phyloP scores from a whole-genome alignment of 2,888 invertebrate species.

The Cepaea hortensis region DNA sequence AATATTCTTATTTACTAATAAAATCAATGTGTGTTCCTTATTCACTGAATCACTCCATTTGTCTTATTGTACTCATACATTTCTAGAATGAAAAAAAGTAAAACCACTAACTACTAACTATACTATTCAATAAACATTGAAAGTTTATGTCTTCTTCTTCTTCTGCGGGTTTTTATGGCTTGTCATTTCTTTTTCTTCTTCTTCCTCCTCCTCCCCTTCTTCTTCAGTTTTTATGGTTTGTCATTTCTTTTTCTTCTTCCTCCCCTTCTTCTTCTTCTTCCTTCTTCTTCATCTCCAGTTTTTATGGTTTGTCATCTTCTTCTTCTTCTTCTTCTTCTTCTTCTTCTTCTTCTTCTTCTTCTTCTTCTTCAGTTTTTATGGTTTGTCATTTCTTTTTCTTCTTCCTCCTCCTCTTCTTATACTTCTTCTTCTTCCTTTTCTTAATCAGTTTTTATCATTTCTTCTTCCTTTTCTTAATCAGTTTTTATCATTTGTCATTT shows the following conservation, averaged over 20 bases:
- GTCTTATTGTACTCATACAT: too few relatives aligned
- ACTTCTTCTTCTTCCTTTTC: background rate
- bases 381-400: background rate
- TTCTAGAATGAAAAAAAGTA: too few relatives aligned
- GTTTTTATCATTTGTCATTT: background rate
- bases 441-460: background rate
- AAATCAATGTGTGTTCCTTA: too few relatives aligned
- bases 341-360: background rate
- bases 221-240: background rate
- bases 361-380: background rate
- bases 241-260: background rate
- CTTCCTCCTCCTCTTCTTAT: background rate
- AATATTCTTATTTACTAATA: too few relatives aligned
- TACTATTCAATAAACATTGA: too few relatives aligned
- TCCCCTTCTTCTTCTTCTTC: background rate
- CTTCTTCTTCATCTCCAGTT: background rate
- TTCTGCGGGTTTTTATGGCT: too few relatives aligned
- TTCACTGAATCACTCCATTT: too few relatives aligned
- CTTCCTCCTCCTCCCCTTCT: background rate
- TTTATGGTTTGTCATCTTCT: background rate
- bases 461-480: background rate
- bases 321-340: background rate
- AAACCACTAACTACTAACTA: too few relatives aligned
- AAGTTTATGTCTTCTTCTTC: background rate
- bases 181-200: background rate